phyloP scores from a whole-genome alignment of 2,888 invertebrate species.

The Acanthosepion pharaonis region DNA sequence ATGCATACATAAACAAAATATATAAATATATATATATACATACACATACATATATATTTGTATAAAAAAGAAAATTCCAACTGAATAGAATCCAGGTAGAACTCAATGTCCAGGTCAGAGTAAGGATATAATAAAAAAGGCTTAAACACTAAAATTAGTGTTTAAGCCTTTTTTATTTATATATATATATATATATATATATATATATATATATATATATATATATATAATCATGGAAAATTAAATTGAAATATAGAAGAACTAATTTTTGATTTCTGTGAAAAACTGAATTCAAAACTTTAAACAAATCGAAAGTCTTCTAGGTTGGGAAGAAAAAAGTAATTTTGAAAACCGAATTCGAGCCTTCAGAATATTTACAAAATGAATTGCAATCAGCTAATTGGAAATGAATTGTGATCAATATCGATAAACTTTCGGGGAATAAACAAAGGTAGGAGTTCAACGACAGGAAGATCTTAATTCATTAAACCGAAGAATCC shows the following conservation, averaged over 20 bases:
- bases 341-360: background rate
- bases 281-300: background rate
- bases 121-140: no score
- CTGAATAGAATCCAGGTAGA: no score
- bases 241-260: background rate
- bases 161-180: no score
- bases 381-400: background rate
- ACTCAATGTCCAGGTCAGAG: no score
- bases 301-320: background rate
- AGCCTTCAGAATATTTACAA: background rate
- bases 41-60: no score
- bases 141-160: no score
- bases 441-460: background rate
- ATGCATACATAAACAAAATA: no score
- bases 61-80: no score
- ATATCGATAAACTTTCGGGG: background rate
- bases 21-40: no score
- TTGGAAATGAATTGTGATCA: background rate
- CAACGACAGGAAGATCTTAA: background rate
- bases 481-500: constrained; percentile 16
- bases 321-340: background rate
- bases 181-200: no score
- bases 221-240: no score
- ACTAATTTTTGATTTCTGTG: background rate
- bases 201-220: no score